A percentile compares a stretch with the other conserved stretches of the same genome.
These are phyloP conservation scores for Ariopsis seemanni DNA, from an alignment of 2,113 vertebrate species.

Conservation along the genomic window DNA sequence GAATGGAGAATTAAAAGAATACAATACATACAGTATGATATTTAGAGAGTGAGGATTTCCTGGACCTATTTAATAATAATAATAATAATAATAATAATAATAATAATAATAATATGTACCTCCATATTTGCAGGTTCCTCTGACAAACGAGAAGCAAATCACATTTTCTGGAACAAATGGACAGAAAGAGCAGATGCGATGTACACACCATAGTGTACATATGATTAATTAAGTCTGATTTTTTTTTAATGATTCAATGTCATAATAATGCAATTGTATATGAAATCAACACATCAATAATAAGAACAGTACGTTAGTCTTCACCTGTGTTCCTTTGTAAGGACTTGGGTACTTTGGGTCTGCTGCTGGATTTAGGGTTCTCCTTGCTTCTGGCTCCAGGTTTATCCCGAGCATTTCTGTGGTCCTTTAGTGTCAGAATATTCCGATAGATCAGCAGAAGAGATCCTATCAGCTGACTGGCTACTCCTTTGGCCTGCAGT, in stretches of 20 bases:
- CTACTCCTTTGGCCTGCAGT: slow-evolving; percentile 36
- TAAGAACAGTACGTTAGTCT: neutral
- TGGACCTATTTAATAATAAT: neutral
- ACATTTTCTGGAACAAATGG: slow-evolving; percentile 23
- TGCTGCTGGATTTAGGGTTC: neutral
- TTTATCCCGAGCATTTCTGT: neutral
- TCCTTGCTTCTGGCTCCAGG: neutral
- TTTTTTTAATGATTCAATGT: neutral
- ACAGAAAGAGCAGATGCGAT: neutral
- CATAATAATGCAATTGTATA: neutral
- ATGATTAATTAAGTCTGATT: neutral
- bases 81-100: neutral
- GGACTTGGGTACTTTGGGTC: neutral
- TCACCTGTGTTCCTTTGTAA: slow-evolving; percentile 12
- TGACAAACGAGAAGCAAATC: slow-evolving; percentile 54
- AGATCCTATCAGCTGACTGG: slow-evolving; percentile 29
- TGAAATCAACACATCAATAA: neutral
- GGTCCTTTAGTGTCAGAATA: slow-evolving; percentile 47
- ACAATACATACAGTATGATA: neutral
- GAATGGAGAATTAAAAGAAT: neutral
- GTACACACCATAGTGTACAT: neutral
- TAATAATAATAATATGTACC: slow-evolving; percentile 22
- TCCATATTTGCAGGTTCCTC: slow-evolving; percentile 48
- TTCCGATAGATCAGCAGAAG: slow-evolving; percentile 51
- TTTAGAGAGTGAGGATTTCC: neutral